Evolutionary conservation across 2,797 vertebrate genomes (phyloP).

Genomic region (Hippoglossus hippoglossus): DNA sequence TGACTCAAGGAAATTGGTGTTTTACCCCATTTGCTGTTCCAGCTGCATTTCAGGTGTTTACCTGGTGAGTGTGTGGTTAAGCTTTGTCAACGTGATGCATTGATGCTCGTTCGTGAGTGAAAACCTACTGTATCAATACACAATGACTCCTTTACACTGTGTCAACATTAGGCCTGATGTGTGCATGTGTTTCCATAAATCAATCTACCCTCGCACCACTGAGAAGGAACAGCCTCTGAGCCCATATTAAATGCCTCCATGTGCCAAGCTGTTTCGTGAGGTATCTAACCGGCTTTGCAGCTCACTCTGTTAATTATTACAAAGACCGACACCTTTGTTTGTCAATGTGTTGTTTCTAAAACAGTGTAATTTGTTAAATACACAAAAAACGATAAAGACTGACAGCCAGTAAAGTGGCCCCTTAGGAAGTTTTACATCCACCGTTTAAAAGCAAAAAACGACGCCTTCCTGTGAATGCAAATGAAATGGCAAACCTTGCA

Average conservation of each 20-base stretch:
- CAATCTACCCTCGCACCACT: slow-evolving; percentile 6
- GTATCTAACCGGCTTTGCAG: slow-evolving; percentile 1
- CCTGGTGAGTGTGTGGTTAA: not conserved
- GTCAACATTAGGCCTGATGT: slow-evolving; percentile 6
- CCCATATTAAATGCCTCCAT: not conserved
- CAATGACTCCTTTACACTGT: not conserved
- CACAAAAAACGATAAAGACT: slow-evolving; percentile 19
- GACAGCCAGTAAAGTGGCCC: slow-evolving; percentile 2
- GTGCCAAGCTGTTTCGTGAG: not conserved
- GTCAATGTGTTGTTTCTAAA: slow-evolving; percentile 7
- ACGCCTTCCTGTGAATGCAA: slow-evolving; percentile 3
- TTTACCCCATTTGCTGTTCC: no score
- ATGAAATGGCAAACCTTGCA: not conserved
- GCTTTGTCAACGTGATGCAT: not conserved
- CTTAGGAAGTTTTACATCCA: slow-evolving; percentile 7
- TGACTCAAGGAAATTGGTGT: not conserved
- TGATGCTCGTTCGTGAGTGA: slow-evolving; percentile 1
- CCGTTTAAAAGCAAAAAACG: slow-evolving; percentile 3
- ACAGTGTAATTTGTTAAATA: slow-evolving; percentile 18
- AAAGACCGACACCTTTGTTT: slow-evolving; percentile 6
- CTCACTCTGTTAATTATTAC: slow-evolving; percentile 4
- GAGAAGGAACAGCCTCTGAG: slow-evolving; percentile 1
- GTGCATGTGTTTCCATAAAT: slow-evolving; percentile 23
- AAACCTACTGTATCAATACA: not conserved
- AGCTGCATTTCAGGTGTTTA: no score